Conservation (phyloP, 35 echinoderm and acorn worm genomes). For the Apostichopus japonicus region DNA sequence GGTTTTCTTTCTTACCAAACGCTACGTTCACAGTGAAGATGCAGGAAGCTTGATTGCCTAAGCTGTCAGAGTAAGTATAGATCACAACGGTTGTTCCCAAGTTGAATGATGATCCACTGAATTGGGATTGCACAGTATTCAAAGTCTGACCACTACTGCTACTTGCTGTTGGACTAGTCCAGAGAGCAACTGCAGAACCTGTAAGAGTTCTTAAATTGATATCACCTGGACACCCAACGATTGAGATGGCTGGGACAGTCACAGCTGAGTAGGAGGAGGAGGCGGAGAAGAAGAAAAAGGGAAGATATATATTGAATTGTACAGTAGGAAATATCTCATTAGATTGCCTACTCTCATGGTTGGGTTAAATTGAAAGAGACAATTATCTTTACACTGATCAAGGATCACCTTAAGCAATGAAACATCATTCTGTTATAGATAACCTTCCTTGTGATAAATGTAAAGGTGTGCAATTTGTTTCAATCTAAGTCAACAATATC, state of each 20-base stretch:
- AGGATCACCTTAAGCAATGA: too few relatives aligned
- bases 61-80: slow-evolving; percentile 9
- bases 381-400: too few relatives aligned
- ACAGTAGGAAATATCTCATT: too few relatives aligned
- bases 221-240: neutral
- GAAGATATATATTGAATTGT: too few relatives aligned
- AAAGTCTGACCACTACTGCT: neutral
- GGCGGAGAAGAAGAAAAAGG: neutral
- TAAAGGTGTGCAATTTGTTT: too few relatives aligned
- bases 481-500: too few relatives aligned
- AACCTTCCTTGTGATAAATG: too few relatives aligned
- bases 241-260: neutral
- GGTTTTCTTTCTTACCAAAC: neutral
- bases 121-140: slow-evolving; percentile 12
- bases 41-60: slow-evolving; percentile 41
- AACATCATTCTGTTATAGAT: too few relatives aligned
- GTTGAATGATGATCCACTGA: neutral
- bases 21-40: slow-evolving; percentile 27
- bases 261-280: neutral
- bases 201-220: neutral
- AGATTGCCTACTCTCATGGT: too few relatives aligned
- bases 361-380: too few relatives aligned
- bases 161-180: neutral
- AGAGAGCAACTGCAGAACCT: neutral
- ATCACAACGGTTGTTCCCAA: slow-evolving; percentile 39